These are phyloP conservation scores for Romanogobio albipinnatus DNA, from an alignment of 2,113 vertebrate species.

Conservation along the genomic window DNA sequence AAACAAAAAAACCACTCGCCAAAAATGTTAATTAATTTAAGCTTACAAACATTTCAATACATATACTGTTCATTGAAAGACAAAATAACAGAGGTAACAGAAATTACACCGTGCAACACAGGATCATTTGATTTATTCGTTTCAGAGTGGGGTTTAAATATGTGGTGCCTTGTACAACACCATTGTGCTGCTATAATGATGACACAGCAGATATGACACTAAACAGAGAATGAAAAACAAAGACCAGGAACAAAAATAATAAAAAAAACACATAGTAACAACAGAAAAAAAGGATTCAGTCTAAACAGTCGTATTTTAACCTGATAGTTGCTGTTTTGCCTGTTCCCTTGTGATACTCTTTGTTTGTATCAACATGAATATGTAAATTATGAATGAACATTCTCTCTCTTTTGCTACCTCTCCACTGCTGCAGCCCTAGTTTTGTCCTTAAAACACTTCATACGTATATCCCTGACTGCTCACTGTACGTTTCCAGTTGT, in stretches of 20 bases:
- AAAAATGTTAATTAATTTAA: neutral
- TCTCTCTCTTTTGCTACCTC: conserved; percentile 70
- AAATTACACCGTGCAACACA: conserved; percentile 58
- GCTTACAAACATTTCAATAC: conserved; percentile 6
- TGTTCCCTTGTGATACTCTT: conserved; percentile 52
- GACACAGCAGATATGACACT: conserved; percentile 66
- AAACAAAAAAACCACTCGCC: neutral
- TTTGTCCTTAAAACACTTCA: conserved; percentile 10
- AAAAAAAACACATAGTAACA: conserved; percentile 53
- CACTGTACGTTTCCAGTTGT: neutral
- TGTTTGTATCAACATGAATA: conserved; percentile 37
- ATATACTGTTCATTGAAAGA: neutral
- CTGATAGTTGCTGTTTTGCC: conserved; percentile 39
- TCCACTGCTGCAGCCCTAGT: conserved; percentile 17
- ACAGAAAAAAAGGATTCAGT: conserved; percentile 50
- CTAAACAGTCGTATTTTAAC: conserved; percentile 58
- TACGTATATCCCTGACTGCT: conserved; percentile 20
- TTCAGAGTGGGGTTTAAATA: conserved; percentile 72
- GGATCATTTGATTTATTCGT: conserved; percentile 76
- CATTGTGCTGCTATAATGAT: conserved; percentile 58
- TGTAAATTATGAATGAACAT: conserved; percentile 49
- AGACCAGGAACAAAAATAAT: conserved; percentile 48
- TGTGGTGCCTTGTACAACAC: conserved; percentile 43
- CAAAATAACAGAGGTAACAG: conserved; percentile 56
- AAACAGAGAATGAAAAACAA: conserved; percentile 55